Evolutionary conservation across 2,113 vertebrate genomes (phyloP).

Genomic region (Indicator maculatus): DNA sequence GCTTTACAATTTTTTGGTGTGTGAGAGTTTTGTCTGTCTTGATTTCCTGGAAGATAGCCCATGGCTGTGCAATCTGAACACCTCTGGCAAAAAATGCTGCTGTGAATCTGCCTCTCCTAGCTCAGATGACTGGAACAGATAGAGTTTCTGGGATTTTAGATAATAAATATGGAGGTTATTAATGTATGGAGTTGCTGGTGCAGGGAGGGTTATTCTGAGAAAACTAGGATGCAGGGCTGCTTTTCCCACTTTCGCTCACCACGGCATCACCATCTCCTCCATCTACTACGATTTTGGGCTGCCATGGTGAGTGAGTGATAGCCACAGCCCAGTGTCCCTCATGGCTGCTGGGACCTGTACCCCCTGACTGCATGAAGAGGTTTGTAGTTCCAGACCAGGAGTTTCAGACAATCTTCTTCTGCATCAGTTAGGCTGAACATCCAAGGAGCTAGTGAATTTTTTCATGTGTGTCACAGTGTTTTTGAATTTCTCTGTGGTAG

Average conservation of each 20-base stretch:
- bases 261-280: neutral
- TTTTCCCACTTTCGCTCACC: neutral
- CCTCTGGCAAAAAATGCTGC: neutral
- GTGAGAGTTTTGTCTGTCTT: neutral
- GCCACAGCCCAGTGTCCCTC: fast-evolving
- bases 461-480: fast-evolving
- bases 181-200: neutral
- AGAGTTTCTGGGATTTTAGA: neutral
- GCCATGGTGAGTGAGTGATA: fast-evolving
- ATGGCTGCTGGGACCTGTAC: neutral
- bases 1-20: neutral
- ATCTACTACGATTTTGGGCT: neutral
- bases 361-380: neutral
- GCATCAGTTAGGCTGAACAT: neutral
- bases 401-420: slow-evolving; percentile 29
- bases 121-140: neutral
- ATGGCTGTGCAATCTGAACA: neutral
- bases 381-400: slow-evolving; percentile 14
- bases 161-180: neutral
- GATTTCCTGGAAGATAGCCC: neutral
- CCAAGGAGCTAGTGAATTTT: neutral
- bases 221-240: neutral
- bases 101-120: neutral
- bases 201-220: neutral
- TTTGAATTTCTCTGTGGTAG: neutral